Conservation (phyloP, 2,888 invertebrate genomes). For the Strigamia maritima region DNA sequence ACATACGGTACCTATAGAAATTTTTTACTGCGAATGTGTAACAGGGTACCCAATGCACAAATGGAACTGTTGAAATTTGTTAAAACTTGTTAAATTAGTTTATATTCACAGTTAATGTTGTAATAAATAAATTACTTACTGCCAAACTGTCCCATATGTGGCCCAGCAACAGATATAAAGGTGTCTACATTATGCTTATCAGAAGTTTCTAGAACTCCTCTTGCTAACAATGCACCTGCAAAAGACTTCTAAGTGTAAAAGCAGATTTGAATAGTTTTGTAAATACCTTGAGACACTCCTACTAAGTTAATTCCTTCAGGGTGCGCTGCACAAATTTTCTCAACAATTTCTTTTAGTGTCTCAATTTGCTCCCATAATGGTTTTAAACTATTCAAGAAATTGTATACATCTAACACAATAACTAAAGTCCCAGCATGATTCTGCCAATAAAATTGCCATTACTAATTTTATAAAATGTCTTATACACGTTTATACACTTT, state of each 20-base stretch:
- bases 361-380: constrained; percentile 4
- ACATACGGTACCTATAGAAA: background rate
- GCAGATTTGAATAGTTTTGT: background rate
- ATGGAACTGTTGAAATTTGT: background rate
- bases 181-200: background rate
- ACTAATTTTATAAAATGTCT: no score
- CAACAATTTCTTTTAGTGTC: background rate
- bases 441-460: background rate
- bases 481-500: background rate
- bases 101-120: background rate
- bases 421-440: background rate
- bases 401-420: background rate
- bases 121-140: background rate
- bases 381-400: background rate
- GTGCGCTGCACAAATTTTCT: background rate
- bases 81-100: no score
- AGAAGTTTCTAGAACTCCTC: background rate
- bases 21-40: background rate
- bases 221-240: background rate
- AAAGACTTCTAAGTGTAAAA: background rate
- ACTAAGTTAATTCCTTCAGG: constrained; percentile 9
- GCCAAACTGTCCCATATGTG: constrained; percentile 2
- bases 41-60: background rate
- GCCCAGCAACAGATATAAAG: background rate
- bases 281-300: background rate